Percentiles rank a stretch among this genome's conserved stretches.
Evolutionary conservation across 1,140 invertebrate species (phyloP).

Genomic region (Ceratina australensis): DNA sequence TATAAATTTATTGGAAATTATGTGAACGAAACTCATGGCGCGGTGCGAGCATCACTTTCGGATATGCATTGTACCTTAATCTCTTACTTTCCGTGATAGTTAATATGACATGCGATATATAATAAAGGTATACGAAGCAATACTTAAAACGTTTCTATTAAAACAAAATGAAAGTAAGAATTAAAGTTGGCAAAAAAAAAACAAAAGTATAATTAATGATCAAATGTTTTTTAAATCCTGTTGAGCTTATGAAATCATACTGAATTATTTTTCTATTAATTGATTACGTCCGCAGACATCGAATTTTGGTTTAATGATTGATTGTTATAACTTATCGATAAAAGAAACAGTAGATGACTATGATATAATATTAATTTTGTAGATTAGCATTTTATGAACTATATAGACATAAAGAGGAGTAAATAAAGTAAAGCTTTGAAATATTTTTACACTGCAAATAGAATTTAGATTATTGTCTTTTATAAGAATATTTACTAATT

Average conservation of each 20-base stretch:
- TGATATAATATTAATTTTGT: background rate
- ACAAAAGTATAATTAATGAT: too few relatives aligned
- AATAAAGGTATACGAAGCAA: background rate
- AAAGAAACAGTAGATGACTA: slow-evolving; percentile 9
- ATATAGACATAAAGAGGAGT: background rate
- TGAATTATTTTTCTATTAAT: too few relatives aligned
- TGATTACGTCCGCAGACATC: slow-evolving; percentile 44
- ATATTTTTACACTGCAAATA: slow-evolving; percentile 4
- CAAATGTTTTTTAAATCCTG: too few relatives aligned
- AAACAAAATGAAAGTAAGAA: too few relatives aligned
- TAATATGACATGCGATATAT: background rate
- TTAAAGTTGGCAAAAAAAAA: too few relatives aligned
- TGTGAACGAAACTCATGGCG: too few relatives aligned
- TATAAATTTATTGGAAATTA: background rate
- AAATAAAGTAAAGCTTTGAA: slow-evolving; percentile 2
- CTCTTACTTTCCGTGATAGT: background rate
- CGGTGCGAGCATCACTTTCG: too few relatives aligned
- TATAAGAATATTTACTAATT: slow-evolving; percentile 24
- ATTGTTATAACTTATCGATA: slow-evolving; percentile 49
- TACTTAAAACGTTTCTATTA: too few relatives aligned
- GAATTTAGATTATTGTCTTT: slow-evolving; percentile 25
- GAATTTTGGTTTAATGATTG: slow-evolving; percentile 62
- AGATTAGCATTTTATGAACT: background rate
- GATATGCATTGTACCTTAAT: background rate
- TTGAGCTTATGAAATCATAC: too few relatives aligned